Percentiles rank a stretch among this genome's conserved stretches.
These are phyloP conservation scores for Serrognathus titanus DNA, from an alignment of 2,888 invertebrate species.

Conservation along the genomic window DNA sequence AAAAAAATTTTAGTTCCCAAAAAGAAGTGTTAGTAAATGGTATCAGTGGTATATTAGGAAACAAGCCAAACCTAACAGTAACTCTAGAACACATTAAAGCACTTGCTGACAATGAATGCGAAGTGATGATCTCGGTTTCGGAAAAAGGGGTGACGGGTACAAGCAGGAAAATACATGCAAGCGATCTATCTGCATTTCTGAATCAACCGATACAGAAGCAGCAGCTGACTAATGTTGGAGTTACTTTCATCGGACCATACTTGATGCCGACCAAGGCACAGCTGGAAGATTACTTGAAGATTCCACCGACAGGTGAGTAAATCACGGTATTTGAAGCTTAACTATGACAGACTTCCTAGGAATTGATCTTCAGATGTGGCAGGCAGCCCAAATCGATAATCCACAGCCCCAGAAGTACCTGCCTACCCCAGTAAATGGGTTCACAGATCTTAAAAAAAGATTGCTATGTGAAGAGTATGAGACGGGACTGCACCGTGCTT, in stretches of 20 bases:
- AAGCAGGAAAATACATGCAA: constrained; percentile 68
- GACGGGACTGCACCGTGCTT: constrained; percentile 76
- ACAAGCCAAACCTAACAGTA: constrained; percentile 78
- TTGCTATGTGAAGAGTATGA: constrained; percentile 81
- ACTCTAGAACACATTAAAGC: constrained; percentile 75
- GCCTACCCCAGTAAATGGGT: constrained; percentile 93
- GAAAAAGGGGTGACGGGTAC: constrained; percentile 66
- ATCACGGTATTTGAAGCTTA: constrained; percentile 16
- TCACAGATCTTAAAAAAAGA: constrained; percentile 75
- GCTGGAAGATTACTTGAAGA: constrained; percentile 83
- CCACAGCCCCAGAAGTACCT: constrained; percentile 87
- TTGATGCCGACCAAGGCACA: constrained; percentile 75
- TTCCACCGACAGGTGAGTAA: constrained; percentile 71
- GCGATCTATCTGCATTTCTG: constrained; percentile 67
- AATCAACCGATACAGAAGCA: constrained; percentile 68
- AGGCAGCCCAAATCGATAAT: constrained; percentile 93
- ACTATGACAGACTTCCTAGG: constrained; percentile 51
- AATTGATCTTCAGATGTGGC: constrained; percentile 92
- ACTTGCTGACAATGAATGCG: constrained; percentile 74
- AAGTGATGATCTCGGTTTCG: constrained; percentile 67
- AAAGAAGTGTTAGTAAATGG: constrained; percentile 68
- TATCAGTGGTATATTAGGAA: constrained; percentile 71
- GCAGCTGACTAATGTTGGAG: constrained; percentile 70
- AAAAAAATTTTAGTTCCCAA: constrained; percentile 44
- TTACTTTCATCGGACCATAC: constrained; percentile 68